A percentile compares a stretch with the other conserved stretches of the same genome.
Evolutionary conservation across 2,888 invertebrate genomes (phyloP).

Genomic region (Andrena minutula): DNA sequence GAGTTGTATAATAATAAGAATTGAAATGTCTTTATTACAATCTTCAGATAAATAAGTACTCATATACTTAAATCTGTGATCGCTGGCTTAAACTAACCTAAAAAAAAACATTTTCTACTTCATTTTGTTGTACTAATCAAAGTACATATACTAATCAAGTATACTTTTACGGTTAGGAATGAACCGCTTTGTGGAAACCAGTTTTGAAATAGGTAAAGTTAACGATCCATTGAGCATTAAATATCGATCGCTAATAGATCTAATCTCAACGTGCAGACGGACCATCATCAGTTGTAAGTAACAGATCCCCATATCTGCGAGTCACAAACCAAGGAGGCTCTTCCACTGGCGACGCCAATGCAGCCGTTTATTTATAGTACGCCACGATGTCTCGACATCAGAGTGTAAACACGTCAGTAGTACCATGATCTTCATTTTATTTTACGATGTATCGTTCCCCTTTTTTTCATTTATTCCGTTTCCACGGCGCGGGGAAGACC

Average conservation of each 20-base stretch:
- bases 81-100: too few relatives aligned
- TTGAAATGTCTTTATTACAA: not conserved
- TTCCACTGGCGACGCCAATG: slow-evolving; percentile 59
- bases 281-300: not conserved
- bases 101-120: too few relatives aligned
- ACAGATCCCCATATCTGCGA: not conserved
- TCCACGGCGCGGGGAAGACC: slow-evolving; percentile 20
- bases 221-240: not conserved
- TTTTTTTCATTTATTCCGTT: slow-evolving; percentile 29
- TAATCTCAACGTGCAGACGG: not conserved
- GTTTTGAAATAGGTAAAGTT: too few relatives aligned
- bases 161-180: too few relatives aligned
- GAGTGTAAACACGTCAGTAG: slow-evolving; percentile 65
- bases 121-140: too few relatives aligned
- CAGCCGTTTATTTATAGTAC: slow-evolving; percentile 68
- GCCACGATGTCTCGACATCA: slow-evolving; percentile 61
- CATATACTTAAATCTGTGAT: too few relatives aligned
- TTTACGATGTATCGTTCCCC: slow-evolving; percentile 37
- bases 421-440: slow-evolving; percentile 62
- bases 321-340: slow-evolving; percentile 15
- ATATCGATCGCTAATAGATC: not conserved
- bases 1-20: not conserved
- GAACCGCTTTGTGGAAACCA: too few relatives aligned
- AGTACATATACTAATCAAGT: too few relatives aligned
- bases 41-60: not conserved